A percentile compares a stretch with the other conserved stretches of the same genome.
Conservation (phyloP, 1,140 invertebrate genomes). For the Pogonus chalceus region DNA sequence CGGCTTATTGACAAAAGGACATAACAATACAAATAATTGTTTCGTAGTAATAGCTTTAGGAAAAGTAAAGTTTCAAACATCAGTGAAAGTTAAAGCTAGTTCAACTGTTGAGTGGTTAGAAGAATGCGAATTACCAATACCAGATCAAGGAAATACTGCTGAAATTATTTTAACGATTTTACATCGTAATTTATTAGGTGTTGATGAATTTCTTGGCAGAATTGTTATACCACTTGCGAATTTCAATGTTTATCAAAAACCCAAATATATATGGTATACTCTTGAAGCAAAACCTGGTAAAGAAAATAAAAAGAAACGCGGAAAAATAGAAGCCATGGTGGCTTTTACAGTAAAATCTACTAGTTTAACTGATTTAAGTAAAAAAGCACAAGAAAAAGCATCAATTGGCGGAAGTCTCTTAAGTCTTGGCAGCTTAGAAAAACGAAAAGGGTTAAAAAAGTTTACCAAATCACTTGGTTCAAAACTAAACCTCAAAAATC, state of each 20-base stretch:
- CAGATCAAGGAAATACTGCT: slow-evolving; percentile 76
- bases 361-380: slow-evolving; percentile 68
- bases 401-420: slow-evolving; percentile 76
- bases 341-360: slow-evolving; percentile 82
- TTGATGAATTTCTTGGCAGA: slow-evolving; percentile 90
- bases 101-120: slow-evolving; percentile 86
- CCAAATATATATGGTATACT: slow-evolving; percentile 68
- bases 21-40: slow-evolving; percentile 87
- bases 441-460: slow-evolving; percentile 73
- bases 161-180: slow-evolving; percentile 75
- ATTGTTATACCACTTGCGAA: slow-evolving; percentile 71
- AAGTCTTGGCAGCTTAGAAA: slow-evolving; percentile 75
- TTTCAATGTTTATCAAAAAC: slow-evolving; percentile 83
- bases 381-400: slow-evolving; percentile 79
- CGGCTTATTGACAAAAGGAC: slow-evolving; percentile 69
- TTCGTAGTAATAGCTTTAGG: slow-evolving; percentile 90
- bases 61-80: slow-evolving; percentile 94
- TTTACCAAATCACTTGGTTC: slow-evolving; percentile 74
- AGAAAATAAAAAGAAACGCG: slow-evolving; percentile 75
- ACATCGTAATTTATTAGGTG: slow-evolving; percentile 78
- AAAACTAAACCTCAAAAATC: slow-evolving; percentile 50
- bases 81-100: slow-evolving; percentile 79
- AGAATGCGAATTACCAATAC: slow-evolving; percentile 86
- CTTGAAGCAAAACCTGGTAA: slow-evolving; percentile 60
- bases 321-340: slow-evolving; percentile 82